A percentile compares a stretch with the other conserved stretches of the same genome.
phyloP scores from a whole-genome alignment of 1,140 invertebrate species.

The Caenorhabditis tropicalis region DNA sequence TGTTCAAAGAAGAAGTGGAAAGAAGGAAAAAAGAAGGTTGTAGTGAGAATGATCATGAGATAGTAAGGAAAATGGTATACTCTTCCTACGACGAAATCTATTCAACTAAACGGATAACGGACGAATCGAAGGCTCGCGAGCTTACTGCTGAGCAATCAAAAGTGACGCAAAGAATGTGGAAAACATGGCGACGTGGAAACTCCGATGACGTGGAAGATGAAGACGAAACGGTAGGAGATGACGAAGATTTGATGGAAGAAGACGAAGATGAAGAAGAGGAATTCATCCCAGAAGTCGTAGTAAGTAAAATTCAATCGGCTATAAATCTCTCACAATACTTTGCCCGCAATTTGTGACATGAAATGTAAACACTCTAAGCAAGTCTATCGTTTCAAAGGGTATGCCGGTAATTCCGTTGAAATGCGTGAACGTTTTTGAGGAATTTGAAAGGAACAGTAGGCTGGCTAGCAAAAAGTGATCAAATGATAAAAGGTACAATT shows the following conservation, averaged over 20 bases:
- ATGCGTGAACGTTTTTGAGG: too few species aligned
- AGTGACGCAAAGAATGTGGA: neutral
- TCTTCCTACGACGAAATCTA: neutral
- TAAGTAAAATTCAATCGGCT: too few species aligned
- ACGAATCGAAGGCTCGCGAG: neutral
- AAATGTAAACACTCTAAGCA: too few species aligned
- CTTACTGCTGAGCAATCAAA: neutral
- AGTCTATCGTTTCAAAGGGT: too few species aligned
- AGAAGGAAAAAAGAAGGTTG: neutral
- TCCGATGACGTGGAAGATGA: neutral
- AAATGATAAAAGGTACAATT: too few species aligned
- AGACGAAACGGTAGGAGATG: neutral
- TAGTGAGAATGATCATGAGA: neutral
- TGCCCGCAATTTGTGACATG: neutral
- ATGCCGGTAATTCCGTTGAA: too few species aligned
- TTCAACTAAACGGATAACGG: neutral
- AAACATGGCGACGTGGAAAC: neutral
- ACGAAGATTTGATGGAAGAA: neutral
- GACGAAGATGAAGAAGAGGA: neutral
- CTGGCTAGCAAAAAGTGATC: too few species aligned
- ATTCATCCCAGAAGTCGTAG: neutral
- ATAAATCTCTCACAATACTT: too few species aligned
- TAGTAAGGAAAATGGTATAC: neutral
- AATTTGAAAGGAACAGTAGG: too few species aligned
- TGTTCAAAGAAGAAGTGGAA: neutral